A percentile compares a stretch with the other conserved stretches of the same genome.
These are phyloP conservation scores for Autographa pulchrina DNA, from an alignment of 2,888 invertebrate species.

Conservation along the genomic window DNA sequence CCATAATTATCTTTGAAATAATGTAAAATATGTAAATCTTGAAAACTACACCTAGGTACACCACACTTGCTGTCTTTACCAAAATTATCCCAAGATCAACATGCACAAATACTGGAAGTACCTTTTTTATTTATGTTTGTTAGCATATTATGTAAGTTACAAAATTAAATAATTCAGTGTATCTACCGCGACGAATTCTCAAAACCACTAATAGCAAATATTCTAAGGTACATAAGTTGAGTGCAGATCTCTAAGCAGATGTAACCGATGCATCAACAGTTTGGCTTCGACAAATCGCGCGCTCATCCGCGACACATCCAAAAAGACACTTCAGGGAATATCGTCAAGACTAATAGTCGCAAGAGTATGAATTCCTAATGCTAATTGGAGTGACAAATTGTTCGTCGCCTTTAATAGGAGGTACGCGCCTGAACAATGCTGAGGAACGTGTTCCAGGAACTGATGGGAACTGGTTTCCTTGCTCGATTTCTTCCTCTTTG, in stretches of 20 bases:
- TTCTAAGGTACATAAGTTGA: too few relatives aligned
- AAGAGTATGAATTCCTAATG: conserved; percentile 67
- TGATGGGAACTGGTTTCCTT: conserved; percentile 11
- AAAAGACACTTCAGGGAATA: conserved; percentile 57
- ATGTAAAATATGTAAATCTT: too few relatives aligned
- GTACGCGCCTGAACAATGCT: conserved; percentile 65
- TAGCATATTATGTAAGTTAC: too few relatives aligned
- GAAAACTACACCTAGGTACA: too few relatives aligned
- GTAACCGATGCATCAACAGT: conserved; percentile 53
- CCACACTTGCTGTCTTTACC: too few relatives aligned
- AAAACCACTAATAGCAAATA: too few relatives aligned
- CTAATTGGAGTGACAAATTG: conserved; percentile 74
- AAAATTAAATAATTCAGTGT: too few relatives aligned
- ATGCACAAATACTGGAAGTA: too few relatives aligned
- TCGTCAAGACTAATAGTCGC: conserved; percentile 63
- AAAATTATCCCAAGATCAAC: too few relatives aligned
- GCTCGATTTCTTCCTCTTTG: conserved; percentile 9
- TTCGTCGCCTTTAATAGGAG: conserved; percentile 62
- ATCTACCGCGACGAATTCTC: too few relatives aligned
- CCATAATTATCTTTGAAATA: too few relatives aligned
- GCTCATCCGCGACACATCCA: conserved; percentile 39
- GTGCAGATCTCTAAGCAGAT: conserved; percentile 43
- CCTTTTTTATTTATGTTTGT: too few relatives aligned
- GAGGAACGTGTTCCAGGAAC: conserved; percentile 54
- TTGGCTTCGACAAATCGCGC: conserved; percentile 60